These are phyloP conservation scores for Ormyrus pomaceus DNA, from an alignment of 2,888 invertebrate genomes.

Conservation along the genomic window DNA sequence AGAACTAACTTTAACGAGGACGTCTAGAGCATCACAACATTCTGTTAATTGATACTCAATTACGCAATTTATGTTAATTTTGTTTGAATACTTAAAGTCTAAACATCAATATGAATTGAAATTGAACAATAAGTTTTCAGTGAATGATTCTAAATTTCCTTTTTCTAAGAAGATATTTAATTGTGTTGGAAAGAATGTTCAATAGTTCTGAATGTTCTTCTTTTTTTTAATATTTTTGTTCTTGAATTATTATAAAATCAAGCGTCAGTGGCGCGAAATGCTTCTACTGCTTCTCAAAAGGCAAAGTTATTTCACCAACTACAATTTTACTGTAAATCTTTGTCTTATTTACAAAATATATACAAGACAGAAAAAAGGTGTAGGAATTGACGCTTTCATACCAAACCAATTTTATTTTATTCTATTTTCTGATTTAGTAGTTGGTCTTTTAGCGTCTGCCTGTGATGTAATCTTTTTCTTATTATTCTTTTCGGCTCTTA, in stretches of 20 bases:
- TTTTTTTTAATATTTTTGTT: slow-evolving; percentile 31
- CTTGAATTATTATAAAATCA: slow-evolving; percentile 32
- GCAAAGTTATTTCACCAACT: slow-evolving; percentile 50
- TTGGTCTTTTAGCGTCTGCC: slow-evolving; percentile 17
- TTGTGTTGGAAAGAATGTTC: neutral
- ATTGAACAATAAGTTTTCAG: slow-evolving; percentile 18
- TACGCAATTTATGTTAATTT: slow-evolving; percentile 10
- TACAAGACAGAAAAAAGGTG: slow-evolving; percentile 63
- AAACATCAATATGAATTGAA: slow-evolving; percentile 14
- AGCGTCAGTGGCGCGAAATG: slow-evolving; percentile 47
- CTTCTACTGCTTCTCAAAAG: slow-evolving; percentile 39
- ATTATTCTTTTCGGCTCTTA: slow-evolving; percentile 2
- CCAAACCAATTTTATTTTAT: slow-evolving; percentile 35
- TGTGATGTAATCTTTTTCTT: slow-evolving; percentile 49
- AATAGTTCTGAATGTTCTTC: neutral
- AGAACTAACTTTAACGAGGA: slow-evolving; percentile 32
- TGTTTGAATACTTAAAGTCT: neutral
- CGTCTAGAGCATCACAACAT: neutral
- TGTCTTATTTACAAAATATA: slow-evolving; percentile 68
- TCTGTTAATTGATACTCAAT: neutral
- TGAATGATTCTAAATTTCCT: neutral
- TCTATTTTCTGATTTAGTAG: slow-evolving; percentile 23
- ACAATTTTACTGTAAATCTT: slow-evolving; percentile 59
- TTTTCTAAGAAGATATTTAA: too few species aligned
- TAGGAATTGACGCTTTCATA: slow-evolving; percentile 54